Conservation (phyloP, 2,113 vertebrate species). For the Campylomormyrus numenius region DNA sequence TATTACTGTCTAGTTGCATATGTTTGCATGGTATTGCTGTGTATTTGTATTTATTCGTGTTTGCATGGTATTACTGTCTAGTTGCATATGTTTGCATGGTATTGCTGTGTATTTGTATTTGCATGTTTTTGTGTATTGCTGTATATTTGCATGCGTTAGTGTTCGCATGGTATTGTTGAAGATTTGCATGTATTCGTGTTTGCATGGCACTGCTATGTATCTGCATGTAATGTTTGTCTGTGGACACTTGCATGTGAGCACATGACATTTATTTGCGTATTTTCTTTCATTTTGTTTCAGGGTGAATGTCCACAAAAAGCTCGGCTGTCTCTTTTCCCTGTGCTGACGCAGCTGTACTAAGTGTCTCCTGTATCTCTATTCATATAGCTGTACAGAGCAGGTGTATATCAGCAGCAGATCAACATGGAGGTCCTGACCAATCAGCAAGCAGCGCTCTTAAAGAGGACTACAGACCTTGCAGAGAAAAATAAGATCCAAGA, state of each 20-base stretch:
- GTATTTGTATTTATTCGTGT: background rate
- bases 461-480: constrained; percentile 87
- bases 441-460: constrained; percentile 92
- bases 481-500: constrained; percentile 91
- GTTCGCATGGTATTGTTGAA: background rate
- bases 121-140: background rate
- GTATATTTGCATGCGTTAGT: constrained; percentile 33
- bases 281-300: background rate
- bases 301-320: background rate
- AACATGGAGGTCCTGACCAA: constrained; percentile 98
- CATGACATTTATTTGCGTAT: background rate
- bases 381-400: constrained; percentile 87
- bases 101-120: background rate
- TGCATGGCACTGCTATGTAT: background rate
- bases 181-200: background rate
- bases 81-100: background rate
- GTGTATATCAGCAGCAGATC: constrained; percentile 97
- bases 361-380: constrained; percentile 12
- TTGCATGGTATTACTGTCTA: background rate
- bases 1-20: background rate
- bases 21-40: background rate
- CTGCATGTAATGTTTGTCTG: background rate
- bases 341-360: background rate
- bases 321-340: background rate
- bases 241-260: background rate